phyloP scores from a whole-genome alignment of 2,888 invertebrate species.

The Peribatodes rhomboidaria region DNA sequence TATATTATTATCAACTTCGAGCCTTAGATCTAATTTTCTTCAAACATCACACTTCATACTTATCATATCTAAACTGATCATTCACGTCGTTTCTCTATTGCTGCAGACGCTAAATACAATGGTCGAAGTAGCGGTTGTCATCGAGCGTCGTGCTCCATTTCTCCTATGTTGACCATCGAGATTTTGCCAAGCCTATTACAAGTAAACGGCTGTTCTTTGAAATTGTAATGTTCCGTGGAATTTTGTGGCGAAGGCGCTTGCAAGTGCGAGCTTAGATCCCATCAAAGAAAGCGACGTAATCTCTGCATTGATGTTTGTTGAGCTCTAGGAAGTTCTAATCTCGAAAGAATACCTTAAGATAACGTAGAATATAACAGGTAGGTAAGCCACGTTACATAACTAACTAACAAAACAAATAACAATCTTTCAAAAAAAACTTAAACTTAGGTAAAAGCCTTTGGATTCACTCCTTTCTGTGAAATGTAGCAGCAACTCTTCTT shows the following conservation, averaged over 20 bases:
- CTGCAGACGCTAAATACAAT: conserved; percentile 52
- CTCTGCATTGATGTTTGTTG: background rate
- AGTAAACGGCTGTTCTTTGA: conserved; percentile 33
- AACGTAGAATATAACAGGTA: too few relatives aligned
- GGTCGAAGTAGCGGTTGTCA: conserved; percentile 57
- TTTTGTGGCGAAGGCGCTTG: background rate
- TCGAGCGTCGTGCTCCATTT: conserved; percentile 61
- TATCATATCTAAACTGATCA: background rate
- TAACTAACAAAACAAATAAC: too few relatives aligned
- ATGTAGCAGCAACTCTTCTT: too few relatives aligned
- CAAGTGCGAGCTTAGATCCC: background rate
- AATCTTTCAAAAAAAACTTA: too few relatives aligned
- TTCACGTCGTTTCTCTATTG: conserved; percentile 26
- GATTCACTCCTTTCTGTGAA: too few relatives aligned
- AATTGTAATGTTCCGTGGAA: conserved; percentile 4
- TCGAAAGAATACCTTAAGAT: too few relatives aligned
- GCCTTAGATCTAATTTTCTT: too few relatives aligned
- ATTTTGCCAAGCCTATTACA: conserved; percentile 43
- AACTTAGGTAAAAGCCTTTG: too few relatives aligned
- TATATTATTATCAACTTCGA: too few relatives aligned
- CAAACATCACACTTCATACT: background rate
- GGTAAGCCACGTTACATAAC: too few relatives aligned
- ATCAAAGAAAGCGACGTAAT: conserved; percentile 1
- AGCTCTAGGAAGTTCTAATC: background rate
- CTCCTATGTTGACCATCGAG: conserved; percentile 47